Evolutionary conservation across 2,888 invertebrate genomes (phyloP), one percentile per base, ranked within the genome.

Genomic region (Ennomos fuscantarius): DNA sequence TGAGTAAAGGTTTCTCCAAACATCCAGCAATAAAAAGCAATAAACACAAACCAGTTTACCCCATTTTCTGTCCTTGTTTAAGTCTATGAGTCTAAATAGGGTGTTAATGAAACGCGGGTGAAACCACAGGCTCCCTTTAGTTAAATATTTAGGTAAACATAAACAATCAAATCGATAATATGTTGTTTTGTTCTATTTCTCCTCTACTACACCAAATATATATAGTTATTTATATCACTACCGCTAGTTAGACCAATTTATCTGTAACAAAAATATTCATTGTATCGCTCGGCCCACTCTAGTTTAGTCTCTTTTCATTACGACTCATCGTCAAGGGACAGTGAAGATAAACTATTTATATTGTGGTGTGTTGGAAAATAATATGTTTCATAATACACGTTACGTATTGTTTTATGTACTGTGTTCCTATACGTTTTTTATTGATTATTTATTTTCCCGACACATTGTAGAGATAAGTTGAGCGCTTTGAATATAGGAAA

Each of bases 261-360:
- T 51, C 33, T 49, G 41, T 34, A 50, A 56, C 55, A 57, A 67
- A 63, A 63, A 63, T 67, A 67, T 67, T 67, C 65, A 67, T 67
- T 67, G 65, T 58, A 59, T 60, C 44, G 56, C 54, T 52, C 55
- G 53, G 63, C 57, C 60, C 58, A 62, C 59, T 64, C 59, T 11
- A 46, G 45, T 54, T 46, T 55, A 55, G 63, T 63, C 60, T 59
- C 58, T 64, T 63, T 64, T 66, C 64, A 66, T 59, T 64, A 62
- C 51, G 58, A 40, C 36, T 15, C 57, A 55, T 57, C 51, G 54
- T 63, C 55, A 47, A 62, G 63, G 60, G 59, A 13, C 43, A n/a
- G 42, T 43, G 47, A 39, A 54, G 42, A 60, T 57, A 58, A 58
- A 65, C 58, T 46, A 51, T 56, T 56, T 56, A 56, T 46, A 46